Evolutionary conservation across 2,888 invertebrate genomes (phyloP), one percentile per base, ranked within the genome.

Genomic region (Opisthograptis luteolata): DNA sequence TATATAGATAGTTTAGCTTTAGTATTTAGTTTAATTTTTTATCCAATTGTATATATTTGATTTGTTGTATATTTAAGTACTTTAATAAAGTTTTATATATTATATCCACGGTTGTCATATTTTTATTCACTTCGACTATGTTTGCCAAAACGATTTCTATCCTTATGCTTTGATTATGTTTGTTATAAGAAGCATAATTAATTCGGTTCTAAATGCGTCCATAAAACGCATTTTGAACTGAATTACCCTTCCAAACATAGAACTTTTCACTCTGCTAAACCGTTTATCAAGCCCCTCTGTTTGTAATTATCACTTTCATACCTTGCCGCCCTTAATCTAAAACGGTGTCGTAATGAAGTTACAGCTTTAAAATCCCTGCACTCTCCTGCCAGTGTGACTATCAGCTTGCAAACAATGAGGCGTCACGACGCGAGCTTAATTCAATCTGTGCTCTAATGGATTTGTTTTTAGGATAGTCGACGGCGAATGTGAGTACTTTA

Each of bases 371-470:
- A 70, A 59, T 62, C 55, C 60, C 34, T 47, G 58, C 63, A 63
- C 64, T 62, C 42, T 56, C 46, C 57, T 54, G 53, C 51, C 55
- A 48, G 44, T 52, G 51, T 51, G 60, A 57, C 60, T 66, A 69
- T 76, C 72, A 70, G 64, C 70, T 70, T 56, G 67, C 69, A 81
- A 81, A 81, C 81, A 81, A 79, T 68, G 70, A 59, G 57, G 55
- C 62, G 70, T 63, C 28, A 63, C 62, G 64, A 71, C 71, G 70
- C 68, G 62, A 66, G 58, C 65, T 80, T 51, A 83, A 84, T 74
- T 77, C 71, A 74, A 84, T 84, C 64, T 65, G 53, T 44, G 46
- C 50, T 58, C 66, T 42, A 77, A 77, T 76, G 64, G 74, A 57
- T 52, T 58, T 59, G 52, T 56, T 58, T 56, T 52, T 41, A 41